Percentiles rank a stretch among this genome's conserved stretches.
Conservation (phyloP, 2,797 vertebrate genomes). For the Clarias laeviceps region DNA sequence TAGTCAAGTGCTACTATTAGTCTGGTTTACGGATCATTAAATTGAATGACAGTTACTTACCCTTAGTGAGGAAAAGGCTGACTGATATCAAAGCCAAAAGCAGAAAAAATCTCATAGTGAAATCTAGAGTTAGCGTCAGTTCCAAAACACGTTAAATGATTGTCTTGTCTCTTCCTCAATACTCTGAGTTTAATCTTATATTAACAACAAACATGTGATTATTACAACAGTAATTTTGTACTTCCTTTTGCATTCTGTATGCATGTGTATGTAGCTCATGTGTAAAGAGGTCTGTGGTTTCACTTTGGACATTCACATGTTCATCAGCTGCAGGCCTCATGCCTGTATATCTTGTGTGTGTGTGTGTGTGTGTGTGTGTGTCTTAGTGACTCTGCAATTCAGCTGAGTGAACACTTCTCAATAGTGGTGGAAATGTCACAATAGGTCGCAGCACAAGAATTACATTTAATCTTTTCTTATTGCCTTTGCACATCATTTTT, state of each 20-base stretch:
- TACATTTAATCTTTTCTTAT: neutral
- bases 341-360: neutral
- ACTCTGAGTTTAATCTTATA: slow-evolving; percentile 54
- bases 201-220: slow-evolving; percentile 63
- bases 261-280: slow-evolving; percentile 7
- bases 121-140: neutral
- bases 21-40: neutral
- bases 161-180: neutral
- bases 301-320: slow-evolving; percentile 51
- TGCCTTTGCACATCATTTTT: neutral
- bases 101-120: slow-evolving; percentile 66
- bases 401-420: neutral
- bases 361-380: neutral
- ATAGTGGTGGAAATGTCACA: neutral
- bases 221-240: slow-evolving; percentile 43
- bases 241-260: slow-evolving; percentile 60
- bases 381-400: neutral
- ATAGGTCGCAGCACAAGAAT: neutral
- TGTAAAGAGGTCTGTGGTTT: slow-evolving; percentile 52
- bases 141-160: neutral
- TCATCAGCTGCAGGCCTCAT: slow-evolving; percentile 36
- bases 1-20: neutral
- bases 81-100: slow-evolving; percentile 56
- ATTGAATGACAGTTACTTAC: slow-evolving; percentile 31
- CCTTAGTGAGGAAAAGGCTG: slow-evolving; percentile 38